Evolutionary conservation across 2,888 invertebrate genomes (phyloP).

Genomic region (Apodemia mormo): DNA sequence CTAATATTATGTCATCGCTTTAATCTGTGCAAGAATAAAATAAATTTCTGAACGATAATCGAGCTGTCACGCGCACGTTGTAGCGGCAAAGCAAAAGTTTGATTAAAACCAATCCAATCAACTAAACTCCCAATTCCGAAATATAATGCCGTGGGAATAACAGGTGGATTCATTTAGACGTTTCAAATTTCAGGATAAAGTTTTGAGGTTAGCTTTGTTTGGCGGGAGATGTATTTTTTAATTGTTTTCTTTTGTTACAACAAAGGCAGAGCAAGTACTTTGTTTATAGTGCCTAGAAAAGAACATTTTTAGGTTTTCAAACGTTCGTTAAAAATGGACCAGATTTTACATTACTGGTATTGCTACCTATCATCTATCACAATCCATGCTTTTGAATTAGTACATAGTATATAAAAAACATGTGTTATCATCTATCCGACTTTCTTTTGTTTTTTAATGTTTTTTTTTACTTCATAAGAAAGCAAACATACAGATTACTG

Average conservation of each 20-base stretch:
- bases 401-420: too few relatives aligned
- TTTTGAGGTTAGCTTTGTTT: constrained; percentile 19
- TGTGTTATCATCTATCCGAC: too few relatives aligned
- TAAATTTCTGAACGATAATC: constrained; percentile 37
- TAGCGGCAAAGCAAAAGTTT: constrained; percentile 42
- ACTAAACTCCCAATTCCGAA: constrained; percentile 38
- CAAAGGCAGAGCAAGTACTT: background rate
- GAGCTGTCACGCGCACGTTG: constrained; percentile 40
- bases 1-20: constrained; percentile 13
- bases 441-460: too few relatives aligned
- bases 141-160: constrained; percentile 35
- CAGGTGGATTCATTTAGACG: constrained; percentile 27
- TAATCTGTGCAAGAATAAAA: constrained; percentile 26
- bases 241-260: constrained; percentile 11
- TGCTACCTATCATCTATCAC: too few relatives aligned
- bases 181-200: constrained; percentile 20
- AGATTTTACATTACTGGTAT: too few relatives aligned
- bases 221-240: background rate
- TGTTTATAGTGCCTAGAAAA: background rate
- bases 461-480: too few relatives aligned
- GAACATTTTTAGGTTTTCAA: background rate
- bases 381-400: too few relatives aligned
- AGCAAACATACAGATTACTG: too few relatives aligned
- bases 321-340: too few relatives aligned
- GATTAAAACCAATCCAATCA: constrained; percentile 47